Percentiles rank a stretch among this genome's conserved stretches.
Evolutionary conservation across 2,888 invertebrate genomes (phyloP).

Genomic region (Trilocha varians): DNA sequence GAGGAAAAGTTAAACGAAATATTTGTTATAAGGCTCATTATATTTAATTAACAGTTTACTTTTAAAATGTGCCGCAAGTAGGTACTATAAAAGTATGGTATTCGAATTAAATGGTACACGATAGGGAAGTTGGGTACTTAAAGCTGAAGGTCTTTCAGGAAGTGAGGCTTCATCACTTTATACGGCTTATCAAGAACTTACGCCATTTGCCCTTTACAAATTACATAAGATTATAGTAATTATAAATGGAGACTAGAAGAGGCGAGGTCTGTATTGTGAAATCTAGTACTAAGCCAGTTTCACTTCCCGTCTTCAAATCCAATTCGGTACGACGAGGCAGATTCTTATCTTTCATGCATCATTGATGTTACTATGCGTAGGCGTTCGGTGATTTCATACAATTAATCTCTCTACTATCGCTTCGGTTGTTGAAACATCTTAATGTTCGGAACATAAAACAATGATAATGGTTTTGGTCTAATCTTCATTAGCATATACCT

Average conservation of each 20-base stretch:
- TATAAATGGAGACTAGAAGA: slow-evolving; percentile 12
- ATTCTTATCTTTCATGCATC: slow-evolving; percentile 16
- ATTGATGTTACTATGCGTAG: slow-evolving; percentile 4
- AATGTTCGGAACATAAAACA: too few species aligned
- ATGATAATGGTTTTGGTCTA: too few species aligned
- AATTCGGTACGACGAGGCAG: slow-evolving; percentile 20
- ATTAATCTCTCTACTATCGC: background rate
- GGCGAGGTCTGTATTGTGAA: slow-evolving; percentile 22
- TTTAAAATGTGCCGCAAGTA: too few species aligned
- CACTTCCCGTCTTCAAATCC: slow-evolving; percentile 39
- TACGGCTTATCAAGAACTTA: too few species aligned
- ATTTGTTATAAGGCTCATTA: slow-evolving; percentile 5
- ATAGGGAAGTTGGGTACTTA: too few species aligned
- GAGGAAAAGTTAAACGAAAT: background rate
- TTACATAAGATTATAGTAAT: background rate
- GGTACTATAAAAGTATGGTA: too few species aligned
- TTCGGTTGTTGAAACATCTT: slow-evolving; percentile 4
- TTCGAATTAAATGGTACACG: too few species aligned
- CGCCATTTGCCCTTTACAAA: too few species aligned
- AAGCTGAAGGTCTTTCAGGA: too few species aligned
- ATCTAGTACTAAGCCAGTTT: slow-evolving; percentile 28
- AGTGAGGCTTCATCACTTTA: too few species aligned
- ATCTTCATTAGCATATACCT: too few species aligned
- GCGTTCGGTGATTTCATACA: background rate
- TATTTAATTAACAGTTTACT: slow-evolving; percentile 12